Conservation (phyloP, 2,888 invertebrate genomes). For the Callimorpha dominula region DNA sequence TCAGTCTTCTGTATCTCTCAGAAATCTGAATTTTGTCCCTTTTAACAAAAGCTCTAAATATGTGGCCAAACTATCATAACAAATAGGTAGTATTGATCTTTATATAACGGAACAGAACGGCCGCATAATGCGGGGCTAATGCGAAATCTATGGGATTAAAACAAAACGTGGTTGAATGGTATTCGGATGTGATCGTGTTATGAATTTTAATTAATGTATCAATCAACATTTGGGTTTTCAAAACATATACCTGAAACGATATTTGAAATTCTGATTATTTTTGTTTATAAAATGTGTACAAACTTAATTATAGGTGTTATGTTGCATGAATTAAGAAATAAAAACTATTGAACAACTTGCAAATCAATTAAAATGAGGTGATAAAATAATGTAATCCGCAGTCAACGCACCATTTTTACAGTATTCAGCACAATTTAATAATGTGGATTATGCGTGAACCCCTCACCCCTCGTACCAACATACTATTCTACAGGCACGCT, state of each 20-base stretch:
- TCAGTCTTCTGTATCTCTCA: too few relatives aligned
- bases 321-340: neutral
- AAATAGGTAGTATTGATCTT: constrained; percentile 13
- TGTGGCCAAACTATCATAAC: neutral
- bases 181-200: constrained; percentile 33
- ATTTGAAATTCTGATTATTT: constrained; percentile 15
- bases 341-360: too few relatives aligned
- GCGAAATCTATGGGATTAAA: constrained; percentile 41
- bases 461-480: neutral
- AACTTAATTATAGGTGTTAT: neutral
- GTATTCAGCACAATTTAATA: neutral
- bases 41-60: neutral
- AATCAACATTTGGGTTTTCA: constrained; percentile 30
- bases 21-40: too few relatives aligned
- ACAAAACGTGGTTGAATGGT: constrained; percentile 31
- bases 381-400: neutral
- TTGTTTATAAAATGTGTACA: constrained; percentile 1
- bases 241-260: constrained; percentile 22
- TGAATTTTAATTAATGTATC: constrained; percentile 52
- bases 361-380: neutral
- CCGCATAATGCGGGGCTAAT: constrained; percentile 38
- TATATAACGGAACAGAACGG: constrained; percentile 18
- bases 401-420: neutral
- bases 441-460: neutral
- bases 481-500: constrained; percentile 17